Evolutionary conservation across 2,113 vertebrate species (phyloP).

Genomic region (Marmota flaviventris): DNA sequence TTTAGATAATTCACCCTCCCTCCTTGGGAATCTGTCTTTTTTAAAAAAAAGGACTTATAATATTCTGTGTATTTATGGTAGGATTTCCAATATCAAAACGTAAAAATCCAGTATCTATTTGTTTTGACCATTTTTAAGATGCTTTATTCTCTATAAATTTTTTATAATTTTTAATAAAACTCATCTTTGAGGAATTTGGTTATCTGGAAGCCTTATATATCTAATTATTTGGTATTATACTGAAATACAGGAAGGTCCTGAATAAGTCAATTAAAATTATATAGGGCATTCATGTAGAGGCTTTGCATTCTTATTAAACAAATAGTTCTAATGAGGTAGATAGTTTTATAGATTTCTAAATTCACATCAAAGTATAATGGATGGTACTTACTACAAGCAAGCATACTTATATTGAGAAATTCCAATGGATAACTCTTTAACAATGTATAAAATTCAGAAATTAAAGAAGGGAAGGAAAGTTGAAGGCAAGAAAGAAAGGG

Average conservation of each 20-base stretch:
- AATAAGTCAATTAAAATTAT: background rate
- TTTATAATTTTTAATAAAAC: background rate
- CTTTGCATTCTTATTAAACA: background rate
- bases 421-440: background rate
- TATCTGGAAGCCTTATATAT: background rate
- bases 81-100: background rate
- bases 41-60: too few relatives aligned
- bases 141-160: background rate
- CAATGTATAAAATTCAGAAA: background rate
- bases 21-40: background rate
- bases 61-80: background rate
- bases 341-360: slow-evolving; percentile 37
- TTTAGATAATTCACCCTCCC: background rate
- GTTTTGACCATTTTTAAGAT: background rate
- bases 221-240: background rate
- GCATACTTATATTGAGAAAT: background rate
- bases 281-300: background rate
- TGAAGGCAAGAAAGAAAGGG: background rate
- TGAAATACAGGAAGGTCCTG: background rate
- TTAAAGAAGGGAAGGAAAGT: background rate
- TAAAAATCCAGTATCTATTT: slow-evolving; percentile 3
- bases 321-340: background rate
- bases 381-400: background rate
- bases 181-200: background rate
- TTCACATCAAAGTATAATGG: background rate